These are phyloP conservation scores for Temnothorax rugatulus DNA, from an alignment of 2,888 invertebrate genomes.

Conservation along the genomic window DNA sequence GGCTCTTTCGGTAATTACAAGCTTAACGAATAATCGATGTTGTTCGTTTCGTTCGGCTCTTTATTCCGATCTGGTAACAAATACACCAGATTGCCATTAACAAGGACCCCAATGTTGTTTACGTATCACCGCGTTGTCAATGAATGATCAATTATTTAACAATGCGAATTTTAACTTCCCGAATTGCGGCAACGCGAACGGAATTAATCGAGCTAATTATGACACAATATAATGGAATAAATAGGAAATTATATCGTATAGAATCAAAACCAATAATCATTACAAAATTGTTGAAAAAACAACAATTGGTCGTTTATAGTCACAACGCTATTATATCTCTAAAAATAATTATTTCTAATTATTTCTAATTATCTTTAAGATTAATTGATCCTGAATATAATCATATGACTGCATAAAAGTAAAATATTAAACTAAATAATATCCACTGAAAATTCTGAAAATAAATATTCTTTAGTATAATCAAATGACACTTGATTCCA, in stretches of 20 bases:
- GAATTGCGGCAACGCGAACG: neutral
- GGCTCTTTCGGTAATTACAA: constrained; percentile 70
- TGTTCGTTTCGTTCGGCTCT: constrained; percentile 62
- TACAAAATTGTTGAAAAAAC: constrained; percentile 1
- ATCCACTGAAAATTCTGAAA: neutral
- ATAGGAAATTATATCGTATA: neutral
- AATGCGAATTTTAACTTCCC: constrained; percentile 31
- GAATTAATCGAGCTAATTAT: constrained; percentile 34
- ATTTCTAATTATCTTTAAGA: neutral
- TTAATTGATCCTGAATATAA: neutral
- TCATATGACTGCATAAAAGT: neutral
- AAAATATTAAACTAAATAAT: neutral
- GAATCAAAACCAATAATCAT: neutral
- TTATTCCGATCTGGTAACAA: constrained; percentile 60
- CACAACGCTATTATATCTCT: neutral
- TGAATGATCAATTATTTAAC: constrained; percentile 43
- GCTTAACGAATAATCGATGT: constrained; percentile 63
- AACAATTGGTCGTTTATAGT: neutral
- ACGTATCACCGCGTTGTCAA: constrained; percentile 40
- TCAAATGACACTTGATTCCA: neutral
- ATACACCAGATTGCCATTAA: constrained; percentile 56
- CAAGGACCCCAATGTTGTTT: constrained; percentile 6
- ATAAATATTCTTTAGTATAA: neutral
- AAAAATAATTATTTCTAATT: neutral
- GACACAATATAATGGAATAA: neutral